Percentiles rank a stretch among this genome's conserved stretches.
These are phyloP conservation scores for Aradophagus sp. DNA, from an alignment of 1,140 invertebrate genomes.

Conservation along the genomic window DNA sequence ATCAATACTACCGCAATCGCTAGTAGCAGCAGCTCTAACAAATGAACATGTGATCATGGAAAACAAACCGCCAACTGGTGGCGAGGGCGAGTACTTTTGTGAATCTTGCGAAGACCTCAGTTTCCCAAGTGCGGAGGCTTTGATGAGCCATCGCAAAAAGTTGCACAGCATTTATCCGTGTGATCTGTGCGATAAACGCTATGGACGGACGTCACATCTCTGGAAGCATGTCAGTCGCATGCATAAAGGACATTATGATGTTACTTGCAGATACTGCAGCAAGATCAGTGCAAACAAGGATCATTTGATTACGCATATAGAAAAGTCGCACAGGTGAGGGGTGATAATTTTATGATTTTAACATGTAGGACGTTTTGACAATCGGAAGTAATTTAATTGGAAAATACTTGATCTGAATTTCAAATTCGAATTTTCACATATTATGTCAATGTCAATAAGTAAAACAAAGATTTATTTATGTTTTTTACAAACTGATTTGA, in stretches of 20 bases:
- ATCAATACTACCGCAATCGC: too few relatives aligned
- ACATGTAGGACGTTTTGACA: too few relatives aligned
- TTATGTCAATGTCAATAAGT: too few relatives aligned
- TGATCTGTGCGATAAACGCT: conserved; percentile 79
- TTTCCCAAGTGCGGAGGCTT: conserved; percentile 73
- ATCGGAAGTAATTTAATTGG: too few relatives aligned
- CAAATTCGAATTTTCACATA: too few relatives aligned
- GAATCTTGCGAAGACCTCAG: conserved; percentile 70
- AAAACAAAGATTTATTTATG: too few relatives aligned
- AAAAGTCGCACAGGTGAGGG: conserved; percentile 75
- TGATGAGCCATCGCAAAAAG: conserved; percentile 76
- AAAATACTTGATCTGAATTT: too few relatives aligned
- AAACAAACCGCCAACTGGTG: conserved; percentile 12
- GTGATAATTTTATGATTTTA: too few relatives aligned
- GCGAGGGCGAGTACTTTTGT: conserved; percentile 68
- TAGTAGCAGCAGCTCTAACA: too few relatives aligned
- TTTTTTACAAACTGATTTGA: too few relatives aligned
- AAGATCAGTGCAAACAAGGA: conserved; percentile 79
- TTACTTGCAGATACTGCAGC: conserved; percentile 78
- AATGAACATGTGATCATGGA: too few relatives aligned
- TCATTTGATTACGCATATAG: conserved; percentile 77
- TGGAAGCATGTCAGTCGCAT: conserved; percentile 80
- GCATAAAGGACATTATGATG: conserved; percentile 78
- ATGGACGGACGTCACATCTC: conserved; percentile 78
- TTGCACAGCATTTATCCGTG: conserved; percentile 78